phyloP scores from a whole-genome alignment of 1,140 invertebrate genomes.

The Arion vulgaris region DNA sequence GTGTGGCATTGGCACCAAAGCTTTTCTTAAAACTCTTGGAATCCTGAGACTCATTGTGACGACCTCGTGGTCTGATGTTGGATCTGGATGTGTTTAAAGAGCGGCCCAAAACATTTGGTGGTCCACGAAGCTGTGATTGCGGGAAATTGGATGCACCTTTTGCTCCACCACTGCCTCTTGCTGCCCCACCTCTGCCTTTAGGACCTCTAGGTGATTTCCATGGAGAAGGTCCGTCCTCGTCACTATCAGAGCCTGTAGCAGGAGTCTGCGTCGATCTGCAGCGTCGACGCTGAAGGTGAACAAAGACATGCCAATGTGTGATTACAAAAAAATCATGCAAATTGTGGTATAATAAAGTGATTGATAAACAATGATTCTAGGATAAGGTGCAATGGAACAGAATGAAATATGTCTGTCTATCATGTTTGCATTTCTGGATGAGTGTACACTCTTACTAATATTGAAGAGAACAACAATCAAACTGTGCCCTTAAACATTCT shows the following conservation, averaged over 20 bases:
- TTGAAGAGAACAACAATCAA: no score
- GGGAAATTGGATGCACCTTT: not conserved
- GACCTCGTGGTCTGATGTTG: conserved; percentile 34
- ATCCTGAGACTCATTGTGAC: conserved; percentile 50
- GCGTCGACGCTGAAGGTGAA: conserved; percentile 37
- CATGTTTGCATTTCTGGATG: no score
- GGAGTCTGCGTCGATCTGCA: conserved; percentile 42
- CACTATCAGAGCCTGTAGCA: conserved; percentile 48
- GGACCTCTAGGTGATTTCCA: conserved; percentile 38
- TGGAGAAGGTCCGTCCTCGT: conserved; percentile 48
- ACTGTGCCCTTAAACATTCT: no score
- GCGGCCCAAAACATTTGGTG: conserved; percentile 31
- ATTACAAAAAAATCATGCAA: conserved; percentile 2
- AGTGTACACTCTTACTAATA: no score
- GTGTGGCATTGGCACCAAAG: conserved; percentile 39
- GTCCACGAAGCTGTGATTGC: conserved; percentile 16
- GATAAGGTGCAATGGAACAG: no score
- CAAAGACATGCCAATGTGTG: conserved; percentile 17
- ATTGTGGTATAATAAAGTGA: not conserved
- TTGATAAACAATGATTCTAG: no score
- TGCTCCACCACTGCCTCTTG: conserved; percentile 34
- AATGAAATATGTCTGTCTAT: no score
- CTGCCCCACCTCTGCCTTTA: conserved; percentile 33
- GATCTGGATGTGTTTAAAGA: conserved; percentile 44
- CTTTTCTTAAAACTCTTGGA: conserved; percentile 52